Evolutionary conservation across 2,113 vertebrate genomes (phyloP), one percentile per base, ranked within the genome.

Genomic region (Phoxinus phoxinus): DNA sequence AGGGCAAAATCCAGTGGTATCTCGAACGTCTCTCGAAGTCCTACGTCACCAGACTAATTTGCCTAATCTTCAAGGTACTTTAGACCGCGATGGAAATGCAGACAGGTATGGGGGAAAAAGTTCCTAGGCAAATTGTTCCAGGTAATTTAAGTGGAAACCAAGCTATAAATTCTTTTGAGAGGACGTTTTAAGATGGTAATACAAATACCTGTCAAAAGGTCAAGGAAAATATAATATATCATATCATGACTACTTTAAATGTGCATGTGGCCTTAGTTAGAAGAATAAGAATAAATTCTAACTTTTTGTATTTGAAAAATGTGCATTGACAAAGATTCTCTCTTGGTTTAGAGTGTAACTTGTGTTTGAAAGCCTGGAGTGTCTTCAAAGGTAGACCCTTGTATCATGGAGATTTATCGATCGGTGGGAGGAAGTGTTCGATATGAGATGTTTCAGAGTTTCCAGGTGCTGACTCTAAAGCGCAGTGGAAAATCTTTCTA

Each of bases 391-490:
- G 85, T 48, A 32, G 44, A 69, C 51, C 30, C n/a, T 80, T 25
- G 12, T 32, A 56, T 32, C 12, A 53, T 30, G 41, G 84, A 77
- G 76, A 84, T 81, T 84, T 85, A 88, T 85, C 46, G 72, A 86
- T 87, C 3, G 5, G 65, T 27, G 72, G 63, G 61, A 78, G 59
- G 71, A 41, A 48, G 19, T 37, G 32, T 30, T 63, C n/a, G 7
- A 58, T 53, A 75, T 25, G 13, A 41, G 84, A 86, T 32, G 75
- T 75, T 63, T 82, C 61, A 79, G 27, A 78, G 32, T 86, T 86
- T 87, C 82, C 81, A 88, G 81, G 76, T 84, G 81, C 41, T 76
- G 85, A 51, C 13, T 51, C 44, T 19, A 19, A 9, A 19, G 2
- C 27, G 44, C 1, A 3, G 44, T 79, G 23, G 30, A 83, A 56